phyloP scores from a whole-genome alignment of 2,113 vertebrate genomes.

The Otus sunia region DNA sequence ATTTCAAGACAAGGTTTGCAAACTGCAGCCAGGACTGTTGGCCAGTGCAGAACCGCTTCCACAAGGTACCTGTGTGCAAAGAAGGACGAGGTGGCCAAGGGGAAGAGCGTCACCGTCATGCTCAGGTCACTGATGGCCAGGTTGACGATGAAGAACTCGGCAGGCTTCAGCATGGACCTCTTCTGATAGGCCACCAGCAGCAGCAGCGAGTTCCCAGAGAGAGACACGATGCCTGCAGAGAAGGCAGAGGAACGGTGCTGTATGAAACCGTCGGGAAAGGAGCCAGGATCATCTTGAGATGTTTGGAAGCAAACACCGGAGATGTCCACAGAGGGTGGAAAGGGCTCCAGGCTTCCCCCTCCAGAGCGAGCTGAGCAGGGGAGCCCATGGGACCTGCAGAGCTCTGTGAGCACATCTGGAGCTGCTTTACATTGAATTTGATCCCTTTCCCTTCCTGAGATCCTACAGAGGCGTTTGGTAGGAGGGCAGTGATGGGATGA shows the following conservation, averaged over 20 bases:
- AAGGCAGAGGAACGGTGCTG: not conserved
- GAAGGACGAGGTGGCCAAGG: conserved; percentile 80
- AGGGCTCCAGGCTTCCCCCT: not conserved
- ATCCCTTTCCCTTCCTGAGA: not conserved
- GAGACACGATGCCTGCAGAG: conserved; percentile 55
- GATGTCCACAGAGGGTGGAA: not conserved
- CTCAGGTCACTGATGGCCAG: conserved; percentile 85
- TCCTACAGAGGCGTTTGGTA: not conserved
- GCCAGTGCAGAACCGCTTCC: fast-evolving
- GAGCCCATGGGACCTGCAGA: not conserved
- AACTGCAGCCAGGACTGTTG: not conserved
- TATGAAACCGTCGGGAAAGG: not conserved
- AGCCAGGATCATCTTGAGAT: not conserved
- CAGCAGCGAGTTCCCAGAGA: conserved; percentile 81
- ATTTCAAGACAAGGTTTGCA: not conserved
- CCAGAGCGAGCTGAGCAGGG: not conserved
- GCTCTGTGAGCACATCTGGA: conserved; percentile 8
- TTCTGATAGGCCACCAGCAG: conserved; percentile 85
- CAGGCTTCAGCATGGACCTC: conserved; percentile 83
- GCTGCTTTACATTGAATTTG: not conserved
- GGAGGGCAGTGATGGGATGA: not conserved
- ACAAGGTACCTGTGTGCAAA: conserved; percentile 81
- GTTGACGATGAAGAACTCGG: conserved; percentile 85
- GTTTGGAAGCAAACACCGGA: not conserved
- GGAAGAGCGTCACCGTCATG: conserved; percentile 82